Base-by-base conservation (phyloP, 2,113 vertebrate genomes). In the Mustela nigripes region DNA sequence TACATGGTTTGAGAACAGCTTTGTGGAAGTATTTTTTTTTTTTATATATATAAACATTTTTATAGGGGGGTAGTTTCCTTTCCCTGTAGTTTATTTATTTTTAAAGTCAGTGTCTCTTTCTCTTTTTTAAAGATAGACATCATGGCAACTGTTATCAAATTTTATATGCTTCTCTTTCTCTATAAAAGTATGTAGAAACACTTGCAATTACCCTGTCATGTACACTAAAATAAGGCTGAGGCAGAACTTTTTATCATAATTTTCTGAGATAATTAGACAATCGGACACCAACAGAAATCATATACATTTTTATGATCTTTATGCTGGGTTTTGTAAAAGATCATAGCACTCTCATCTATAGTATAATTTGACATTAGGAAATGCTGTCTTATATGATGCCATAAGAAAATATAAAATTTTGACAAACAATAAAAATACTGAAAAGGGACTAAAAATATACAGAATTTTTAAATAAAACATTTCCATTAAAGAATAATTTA, bases 281-380 rank as follows among this genome's bases (percentile, higher is more conserved):
- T 91, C 65, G 91, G n/a, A 95, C 60, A 83, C 94, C 92, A 98
- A 6, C 2, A 95, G 65, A 50, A 89, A 80, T 67, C 31, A 28
- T 11, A 5, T 60, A 10, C 19, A 11, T 31, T 85, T 97, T 97
- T 92, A 93, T 94, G 89, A 79, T 79, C 14, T 62, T 39, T 78
- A 11, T 62, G 85, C 0, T 45, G 78, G 8, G 1, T 58, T 58
- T 50, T 60, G 2, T 1, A 78, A 93, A 91, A 95, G 33, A 26
- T 95, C 26, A 86, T n/a, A 91, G 11, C 11, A 69, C 42, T 90
- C 1, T 83, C 53, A 58, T 95, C 73, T 89, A 12, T 84, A 84
- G 4, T 60, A 53, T 28, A 95, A 80, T 89, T 96, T 96, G 58
- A 94, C 26, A 78, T 8, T 88, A 97, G 26, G 1, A 98, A 85